Conservation (phyloP, 2,888 invertebrate genomes). For the Acrocera orbiculus region DNA sequence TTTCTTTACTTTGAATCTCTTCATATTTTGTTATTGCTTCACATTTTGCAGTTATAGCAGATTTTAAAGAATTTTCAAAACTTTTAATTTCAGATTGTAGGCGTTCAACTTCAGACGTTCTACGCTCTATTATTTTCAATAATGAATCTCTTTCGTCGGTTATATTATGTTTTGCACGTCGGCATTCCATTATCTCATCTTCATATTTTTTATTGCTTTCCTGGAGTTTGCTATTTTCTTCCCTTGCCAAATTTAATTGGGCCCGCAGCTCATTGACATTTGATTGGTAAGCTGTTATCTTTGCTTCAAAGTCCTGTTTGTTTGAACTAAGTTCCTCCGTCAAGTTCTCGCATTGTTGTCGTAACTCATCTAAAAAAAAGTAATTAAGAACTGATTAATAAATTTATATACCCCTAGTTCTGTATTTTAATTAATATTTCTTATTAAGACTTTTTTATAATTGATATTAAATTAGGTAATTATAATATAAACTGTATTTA, state of each 20-base stretch:
- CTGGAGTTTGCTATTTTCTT: constrained; percentile 45
- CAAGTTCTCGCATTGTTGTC: too few relatives aligned
- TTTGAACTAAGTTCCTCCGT: constrained; percentile 42
- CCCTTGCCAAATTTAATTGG: constrained; percentile 42
- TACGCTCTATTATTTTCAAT: constrained; percentile 49
- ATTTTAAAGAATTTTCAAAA: constrained; percentile 54
- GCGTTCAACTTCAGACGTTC: constrained; percentile 55
- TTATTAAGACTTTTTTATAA: too few relatives aligned
- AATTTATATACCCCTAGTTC: too few relatives aligned
- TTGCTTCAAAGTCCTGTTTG: constrained; percentile 43
- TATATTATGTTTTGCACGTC: constrained; percentile 50
- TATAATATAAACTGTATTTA: too few relatives aligned
- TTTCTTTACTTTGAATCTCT: constrained; percentile 64
- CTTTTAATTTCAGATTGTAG: constrained; percentile 48
- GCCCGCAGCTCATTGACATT: constrained; percentile 44
- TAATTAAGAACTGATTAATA: too few relatives aligned
- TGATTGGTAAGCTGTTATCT: constrained; percentile 42
- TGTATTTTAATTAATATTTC: too few relatives aligned
- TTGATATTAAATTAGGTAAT: too few relatives aligned
- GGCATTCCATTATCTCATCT: constrained; percentile 44
- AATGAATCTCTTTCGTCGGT: constrained; percentile 60
- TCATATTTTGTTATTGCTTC: constrained; percentile 63
- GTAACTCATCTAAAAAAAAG: too few relatives aligned
- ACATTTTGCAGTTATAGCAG: constrained; percentile 64
- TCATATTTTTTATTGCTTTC: constrained; percentile 45